Evolutionary conservation across 2,888 invertebrate species (phyloP), one percentile per base, ranked within the genome.

Genomic region (Neoascia interrupta): DNA sequence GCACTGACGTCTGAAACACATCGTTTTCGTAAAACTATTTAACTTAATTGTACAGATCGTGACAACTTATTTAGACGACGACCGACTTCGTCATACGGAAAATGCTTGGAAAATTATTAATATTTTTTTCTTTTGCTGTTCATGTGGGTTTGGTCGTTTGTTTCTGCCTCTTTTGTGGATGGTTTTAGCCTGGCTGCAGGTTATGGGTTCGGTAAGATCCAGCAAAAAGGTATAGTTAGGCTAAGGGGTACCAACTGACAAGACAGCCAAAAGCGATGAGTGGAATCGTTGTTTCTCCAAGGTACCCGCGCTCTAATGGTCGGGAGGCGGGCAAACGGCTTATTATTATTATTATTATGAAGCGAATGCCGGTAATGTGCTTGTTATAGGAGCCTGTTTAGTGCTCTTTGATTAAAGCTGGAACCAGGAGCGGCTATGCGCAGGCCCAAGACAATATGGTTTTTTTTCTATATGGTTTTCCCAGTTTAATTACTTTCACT

Each of bases 41-140:
- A 81, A 75, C 70, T 69, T 81, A 81, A 81, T 81, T 81, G 81
- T 75, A 66, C 60, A 66, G 75, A 64, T 81, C 81, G 81, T 81
- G 81, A 81, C 81, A 81, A 81, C 81, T 76, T 75, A 76, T 81
- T 76, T 68, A 63, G 69, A 54, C 69, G n/a, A n/a, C n/a, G 31
- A 11, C 34, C 18, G 19, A 21, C 31, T 47, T 18, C 13, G 51
- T 36, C 60, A 43, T 23, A n/a, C 19, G 45, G 10, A 36, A 31
- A 66, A 41, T 19, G 53, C 37, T 72, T 51, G 28, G 31, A 54
- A 45, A 39, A 68, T 73, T 80, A 73, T 73, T 73, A 68, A 63
- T 60, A 72, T 23, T 13, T 39, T 51, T 31, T 45, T 54, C 31
- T 63, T 28, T 60, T 31, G 31, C 3, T 26, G 36, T 53, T 31